Evolutionary conservation across 64 coral and sea anemone species (phyloP), one percentile per base, ranked within the genome.

Genomic region (Dendronephthya gigantea): DNA sequence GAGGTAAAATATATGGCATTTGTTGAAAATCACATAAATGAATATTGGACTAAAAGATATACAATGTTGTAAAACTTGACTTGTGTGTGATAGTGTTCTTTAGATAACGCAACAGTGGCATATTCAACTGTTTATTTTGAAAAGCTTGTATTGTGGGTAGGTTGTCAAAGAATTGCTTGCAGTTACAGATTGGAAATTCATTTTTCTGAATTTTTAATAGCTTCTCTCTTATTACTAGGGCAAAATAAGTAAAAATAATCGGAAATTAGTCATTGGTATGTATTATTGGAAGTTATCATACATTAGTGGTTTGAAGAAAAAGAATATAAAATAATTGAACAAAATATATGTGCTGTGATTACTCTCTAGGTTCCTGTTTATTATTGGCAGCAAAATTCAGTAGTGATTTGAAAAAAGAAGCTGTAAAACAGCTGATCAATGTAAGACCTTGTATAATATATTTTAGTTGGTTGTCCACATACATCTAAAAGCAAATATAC

Each of bases 41-140:
- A 45, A 45, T 45, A 45, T 45, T 45, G 41, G 11, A 4, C 4
- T 45, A 45, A 11, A 45, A 45, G 11, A 45, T 45, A 45, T 6
- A 11, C 4, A 45, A 45, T 11, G 41, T 11, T 45, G 41, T 45
- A 6, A 45, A 45, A 11, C n/a, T n/a, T n/a, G n/a, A 62, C 55
- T 62, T 62, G 55, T 79, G 29, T 35, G 9, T 79, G 19, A 4
- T 79, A 79, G 72, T 93, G 94, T 85, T 87, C 69, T 4, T 91
- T 97, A 8, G 92, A 97, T 90, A 68, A 84, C 33, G 86, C 91
- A 19, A 93, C 94, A 45, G 87, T 93, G 40, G 92, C 92, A 65
- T 97, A 93, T 87, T 89, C 94, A 25, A 91, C 88, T 90, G 94
- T 97, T 35, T 97, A 97, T 34, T 97, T 97, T 91, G 94, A 97